These are phyloP conservation scores for Encarsia formosa DNA, from an alignment of 2,888 invertebrate species.

Conservation along the genomic window DNA sequence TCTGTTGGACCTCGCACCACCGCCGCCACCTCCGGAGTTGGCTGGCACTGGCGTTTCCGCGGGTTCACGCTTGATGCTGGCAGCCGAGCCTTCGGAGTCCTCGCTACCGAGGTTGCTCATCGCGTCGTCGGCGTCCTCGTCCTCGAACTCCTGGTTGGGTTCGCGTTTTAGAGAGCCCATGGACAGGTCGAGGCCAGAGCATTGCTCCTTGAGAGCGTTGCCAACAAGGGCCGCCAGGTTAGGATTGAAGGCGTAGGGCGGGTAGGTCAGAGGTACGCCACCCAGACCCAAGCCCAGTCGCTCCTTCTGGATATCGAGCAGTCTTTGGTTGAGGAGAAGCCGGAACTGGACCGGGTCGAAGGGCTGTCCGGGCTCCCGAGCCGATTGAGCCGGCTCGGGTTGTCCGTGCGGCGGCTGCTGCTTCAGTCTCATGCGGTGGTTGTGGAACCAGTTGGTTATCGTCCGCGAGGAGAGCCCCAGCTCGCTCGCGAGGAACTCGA, in stretches of 20 bases:
- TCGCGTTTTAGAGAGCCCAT: conserved; percentile 77
- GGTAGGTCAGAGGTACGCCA: conserved; percentile 60
- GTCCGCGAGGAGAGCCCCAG: conserved; percentile 89
- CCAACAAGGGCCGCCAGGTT: conserved; percentile 75
- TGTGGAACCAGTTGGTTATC: conserved; percentile 99
- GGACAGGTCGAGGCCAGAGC: conserved; percentile 82
- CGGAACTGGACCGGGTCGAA: conserved; percentile 92
- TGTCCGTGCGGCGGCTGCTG: conserved; percentile 79
- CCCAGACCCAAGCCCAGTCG: conserved; percentile 58
- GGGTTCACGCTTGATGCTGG: conserved; percentile 48
- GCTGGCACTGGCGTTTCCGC: conserved; percentile 37
- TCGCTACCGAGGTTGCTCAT: conserved; percentile 74
- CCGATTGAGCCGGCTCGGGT: conserved; percentile 55
- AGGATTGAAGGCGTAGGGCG: conserved; percentile 73
- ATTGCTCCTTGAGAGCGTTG: conserved; percentile 71
- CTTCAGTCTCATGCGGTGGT: conserved; percentile 96
- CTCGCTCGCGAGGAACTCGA: conserved; percentile 91
- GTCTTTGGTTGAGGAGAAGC: conserved; percentile 80
- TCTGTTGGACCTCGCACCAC: conserved; percentile 60
- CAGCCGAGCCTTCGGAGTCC: conserved; percentile 54
- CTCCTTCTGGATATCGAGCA: conserved; percentile 83
- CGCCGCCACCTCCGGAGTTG: conserved; percentile 37
- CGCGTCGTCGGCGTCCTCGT: conserved; percentile 62
- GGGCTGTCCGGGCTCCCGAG: conserved; percentile 71
- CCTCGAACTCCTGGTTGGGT: conserved; percentile 74